Evolutionary conservation across 2,888 invertebrate genomes (phyloP), one percentile per base, ranked within the genome.

Genomic region (Himalopsyche kuldschensis): DNA sequence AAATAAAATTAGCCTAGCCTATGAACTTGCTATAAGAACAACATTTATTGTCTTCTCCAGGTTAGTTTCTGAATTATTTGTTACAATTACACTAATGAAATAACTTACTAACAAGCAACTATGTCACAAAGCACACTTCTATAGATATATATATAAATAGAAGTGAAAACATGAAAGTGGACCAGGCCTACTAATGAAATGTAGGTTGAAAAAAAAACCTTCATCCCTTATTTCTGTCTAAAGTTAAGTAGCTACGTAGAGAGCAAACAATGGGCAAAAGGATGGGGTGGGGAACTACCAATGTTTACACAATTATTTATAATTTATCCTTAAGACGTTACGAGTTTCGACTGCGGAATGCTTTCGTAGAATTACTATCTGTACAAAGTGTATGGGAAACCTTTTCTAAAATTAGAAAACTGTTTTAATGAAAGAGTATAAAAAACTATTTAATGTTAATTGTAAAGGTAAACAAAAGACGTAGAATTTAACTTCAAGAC

Each of bases 301-400:
- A 79, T 79, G 79, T 79, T 79, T 79, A 79, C 80, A 75, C 75
- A 83, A 83, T 83, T 83, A 83, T 83, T 83, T 83, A 83, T 76
- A 83, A 83, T 83, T 83, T 83, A 83, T 83, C 83, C 83, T 75
- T 31, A 80, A 80, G 80, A 80, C 69, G 48, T 48, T 48, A 31
- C 47, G 79, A 47, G 55, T 24, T 55, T 55, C 55, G 55, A 55
- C 55, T 55, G 55, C 24, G 55, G 55, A 55, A 55, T 55, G 55
- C 55, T 55, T 55, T 55, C 55, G 55, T 24, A 75, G 75, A 32
- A 32, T 75, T 30, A 31, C 24, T 75, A 75, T 75, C 32, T 17
- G 30, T 75, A n/a, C 31, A 2, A 6, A 32, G 24, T 6, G 31
- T n/a, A 27, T 32, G 17, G 31, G 24, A 0, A 75, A 75, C 75